Evolutionary conservation across 2,113 vertebrate genomes (phyloP).

Genomic region (Platanista minor): DNA sequence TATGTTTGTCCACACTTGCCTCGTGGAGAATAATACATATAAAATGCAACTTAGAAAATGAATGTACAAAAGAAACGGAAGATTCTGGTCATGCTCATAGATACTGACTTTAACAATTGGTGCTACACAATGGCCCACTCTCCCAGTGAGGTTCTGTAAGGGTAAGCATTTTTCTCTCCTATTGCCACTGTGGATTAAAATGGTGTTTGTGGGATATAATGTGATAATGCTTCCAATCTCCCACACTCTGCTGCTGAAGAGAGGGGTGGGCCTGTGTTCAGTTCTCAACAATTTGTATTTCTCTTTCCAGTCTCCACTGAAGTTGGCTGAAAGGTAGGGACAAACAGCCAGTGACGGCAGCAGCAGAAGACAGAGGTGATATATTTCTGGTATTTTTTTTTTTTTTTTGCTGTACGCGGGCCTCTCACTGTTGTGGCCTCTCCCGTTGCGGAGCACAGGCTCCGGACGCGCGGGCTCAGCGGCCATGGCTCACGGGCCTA

Average conservation of each 20-base stretch:
- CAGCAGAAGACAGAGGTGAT: not conserved
- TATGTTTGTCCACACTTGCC: not conserved
- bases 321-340: constrained; percentile 6
- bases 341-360: not conserved
- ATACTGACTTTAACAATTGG: not conserved
- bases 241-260: not conserved
- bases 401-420: too few relatives aligned
- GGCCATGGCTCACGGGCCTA: too few relatives aligned
- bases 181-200: not conserved
- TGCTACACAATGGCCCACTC: too few relatives aligned
- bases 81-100: not conserved
- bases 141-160: not conserved
- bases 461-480: too few relatives aligned
- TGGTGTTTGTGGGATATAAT: not conserved
- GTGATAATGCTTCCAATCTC: not conserved
- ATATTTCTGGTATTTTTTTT: not conserved
- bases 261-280: not conserved
- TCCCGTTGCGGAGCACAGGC: too few relatives aligned
- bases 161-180: not conserved
- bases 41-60: not conserved
- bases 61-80: not conserved
- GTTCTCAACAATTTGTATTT: not conserved
- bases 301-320: not conserved
- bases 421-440: too few relatives aligned
- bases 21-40: not conserved